Conservation (phyloP, 2,797 vertebrate genomes). For the Lepus townsendii region DNA sequence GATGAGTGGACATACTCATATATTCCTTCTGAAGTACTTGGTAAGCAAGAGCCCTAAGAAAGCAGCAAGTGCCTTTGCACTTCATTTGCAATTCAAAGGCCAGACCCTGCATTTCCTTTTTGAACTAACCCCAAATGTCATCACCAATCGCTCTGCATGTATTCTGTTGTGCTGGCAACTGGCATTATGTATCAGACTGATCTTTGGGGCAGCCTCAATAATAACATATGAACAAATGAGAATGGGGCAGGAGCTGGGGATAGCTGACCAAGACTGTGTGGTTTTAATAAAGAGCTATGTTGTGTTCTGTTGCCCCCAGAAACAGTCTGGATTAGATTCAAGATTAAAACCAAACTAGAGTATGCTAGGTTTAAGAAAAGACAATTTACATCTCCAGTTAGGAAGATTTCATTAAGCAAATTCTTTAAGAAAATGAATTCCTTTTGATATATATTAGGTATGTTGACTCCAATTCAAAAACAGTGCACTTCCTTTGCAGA, state of each 20-base stretch:
- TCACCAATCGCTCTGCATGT: neutral
- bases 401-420: conserved; percentile 30
- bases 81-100: conserved; percentile 59
- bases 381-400: conserved; percentile 30
- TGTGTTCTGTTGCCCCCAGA: conserved; percentile 63
- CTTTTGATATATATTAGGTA: conserved; percentile 33
- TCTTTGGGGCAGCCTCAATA: neutral
- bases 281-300: conserved; percentile 69
- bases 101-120: neutral
- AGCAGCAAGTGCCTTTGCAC: conserved; percentile 13
- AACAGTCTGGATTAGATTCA: conserved; percentile 66
- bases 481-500: conserved; percentile 26
- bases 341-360: conserved; percentile 70
- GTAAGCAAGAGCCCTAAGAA: conserved; percentile 36
- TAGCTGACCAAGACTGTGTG: conserved; percentile 34
- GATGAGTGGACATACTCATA: neutral
- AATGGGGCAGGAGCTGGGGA: conserved; percentile 32
- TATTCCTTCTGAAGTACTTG: neutral
- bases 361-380: conserved; percentile 63
- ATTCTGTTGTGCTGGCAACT: neutral
- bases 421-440: conserved; percentile 52
- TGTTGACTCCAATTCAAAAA: conserved; percentile 40
- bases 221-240: conserved; percentile 42
- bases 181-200: neutral
- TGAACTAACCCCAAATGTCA: neutral